These are phyloP conservation scores for Apostichopus leukothele DNA, from an alignment of 53 echinoderm and acorn worm species.

Conservation along the genomic window DNA sequence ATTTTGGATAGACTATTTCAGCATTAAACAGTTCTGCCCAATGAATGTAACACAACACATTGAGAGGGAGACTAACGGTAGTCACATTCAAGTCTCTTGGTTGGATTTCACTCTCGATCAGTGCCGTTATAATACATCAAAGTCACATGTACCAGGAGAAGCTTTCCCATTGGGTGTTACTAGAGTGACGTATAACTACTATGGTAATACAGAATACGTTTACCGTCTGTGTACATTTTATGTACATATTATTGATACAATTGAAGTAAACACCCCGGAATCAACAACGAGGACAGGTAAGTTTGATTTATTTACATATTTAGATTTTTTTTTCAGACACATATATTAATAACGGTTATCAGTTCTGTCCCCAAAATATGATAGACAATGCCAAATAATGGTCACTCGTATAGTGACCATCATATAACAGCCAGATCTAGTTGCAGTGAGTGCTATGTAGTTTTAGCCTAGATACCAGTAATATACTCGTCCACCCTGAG, in stretches of 20 bases:
- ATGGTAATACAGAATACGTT: neutral
- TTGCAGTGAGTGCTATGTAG: too few relatives aligned
- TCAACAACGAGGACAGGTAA: too few relatives aligned
- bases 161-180: neutral
- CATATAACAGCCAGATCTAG: too few relatives aligned
- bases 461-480: too few relatives aligned
- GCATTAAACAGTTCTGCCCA: neutral
- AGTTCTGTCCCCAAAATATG: too few relatives aligned
- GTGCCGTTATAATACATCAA: neutral
- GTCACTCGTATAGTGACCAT: too few relatives aligned
- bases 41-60: neutral
- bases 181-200: neutral
- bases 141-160: constrained; percentile 1
- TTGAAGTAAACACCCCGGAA: too few relatives aligned
- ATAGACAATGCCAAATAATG: too few relatives aligned
- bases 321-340: too few relatives aligned
- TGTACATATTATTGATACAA: neutral
- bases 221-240: neutral
- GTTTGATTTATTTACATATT: too few relatives aligned
- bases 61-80: neutral
- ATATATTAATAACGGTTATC: too few relatives aligned
- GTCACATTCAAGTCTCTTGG: neutral
- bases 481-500: too few relatives aligned
- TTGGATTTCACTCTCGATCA: neutral
- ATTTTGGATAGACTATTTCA: neutral